Evolutionary conservation across 2,113 vertebrate genomes (phyloP).

Genomic region (Hyla sarda): DNA sequence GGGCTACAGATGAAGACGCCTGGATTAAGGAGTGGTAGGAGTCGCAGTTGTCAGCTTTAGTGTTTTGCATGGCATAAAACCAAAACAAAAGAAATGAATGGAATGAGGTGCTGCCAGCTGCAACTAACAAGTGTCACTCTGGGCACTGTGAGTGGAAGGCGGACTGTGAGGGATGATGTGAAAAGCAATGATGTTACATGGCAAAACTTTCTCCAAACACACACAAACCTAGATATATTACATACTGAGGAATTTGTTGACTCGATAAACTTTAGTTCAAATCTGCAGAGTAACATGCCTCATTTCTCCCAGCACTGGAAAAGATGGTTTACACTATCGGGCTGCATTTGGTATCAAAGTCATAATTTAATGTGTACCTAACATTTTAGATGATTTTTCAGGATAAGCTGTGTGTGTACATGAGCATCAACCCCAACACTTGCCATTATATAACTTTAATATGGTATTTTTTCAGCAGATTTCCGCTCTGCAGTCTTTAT

Average conservation of each 20-base stretch:
- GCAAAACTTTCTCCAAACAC: not conserved
- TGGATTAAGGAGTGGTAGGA: constrained; percentile 25
- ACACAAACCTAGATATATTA: not conserved
- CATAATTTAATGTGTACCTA: too few species aligned
- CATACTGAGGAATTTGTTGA: not conserved
- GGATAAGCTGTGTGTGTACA: too few species aligned
- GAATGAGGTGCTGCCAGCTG: constrained; percentile 50
- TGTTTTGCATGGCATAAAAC: constrained; percentile 54
- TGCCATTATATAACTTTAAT: too few species aligned
- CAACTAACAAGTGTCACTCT: constrained; percentile 42
- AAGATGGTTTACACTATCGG: too few species aligned
- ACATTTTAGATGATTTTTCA: too few species aligned
- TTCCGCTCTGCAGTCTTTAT: too few species aligned
- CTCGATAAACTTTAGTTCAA: too few species aligned
- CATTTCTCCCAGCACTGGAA: too few species aligned
- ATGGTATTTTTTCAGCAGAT: too few species aligned
- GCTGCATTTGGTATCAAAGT: too few species aligned
- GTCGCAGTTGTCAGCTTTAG: constrained; percentile 25
- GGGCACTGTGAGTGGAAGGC: not conserved
- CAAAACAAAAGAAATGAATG: constrained; percentile 57
- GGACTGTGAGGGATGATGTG: not conserved
- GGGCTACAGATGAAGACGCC: not conserved
- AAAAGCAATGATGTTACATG: not conserved
- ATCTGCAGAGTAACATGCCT: too few species aligned
- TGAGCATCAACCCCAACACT: too few species aligned